A percentile compares a stretch with the other conserved stretches of the same genome.
phyloP scores from a whole-genome alignment of 1,140 invertebrate genomes.

The Tetramorium alpestre region DNA sequence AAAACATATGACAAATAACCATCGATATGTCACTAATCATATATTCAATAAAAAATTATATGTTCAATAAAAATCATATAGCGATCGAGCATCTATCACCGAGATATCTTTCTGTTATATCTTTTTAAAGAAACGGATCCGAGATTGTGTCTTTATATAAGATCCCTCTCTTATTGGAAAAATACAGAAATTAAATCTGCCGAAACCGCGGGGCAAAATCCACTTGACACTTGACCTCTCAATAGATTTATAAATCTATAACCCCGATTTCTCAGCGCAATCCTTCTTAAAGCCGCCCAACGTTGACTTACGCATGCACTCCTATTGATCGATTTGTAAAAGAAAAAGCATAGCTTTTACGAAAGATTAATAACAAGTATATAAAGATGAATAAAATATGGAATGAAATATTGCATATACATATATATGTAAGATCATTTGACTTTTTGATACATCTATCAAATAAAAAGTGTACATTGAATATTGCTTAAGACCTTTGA shows the following conservation, averaged over 20 bases:
- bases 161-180: background rate
- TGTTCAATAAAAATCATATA: background rate
- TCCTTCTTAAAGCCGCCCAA: background rate
- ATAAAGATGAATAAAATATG: background rate
- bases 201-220: background rate
- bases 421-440: background rate
- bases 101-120: background rate
- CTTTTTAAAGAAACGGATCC: background rate
- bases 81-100: background rate
- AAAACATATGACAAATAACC: background rate
- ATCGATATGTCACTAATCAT: background rate
- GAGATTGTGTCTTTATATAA: background rate
- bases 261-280: background rate
- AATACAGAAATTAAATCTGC: background rate
- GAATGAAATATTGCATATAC: background rate
- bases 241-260: slow-evolving; percentile 22
- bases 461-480: background rate
- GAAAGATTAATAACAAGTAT: slow-evolving; percentile 6
- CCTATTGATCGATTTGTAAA: background rate
- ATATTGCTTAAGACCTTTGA: background rate
- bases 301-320: slow-evolving; percentile 8
- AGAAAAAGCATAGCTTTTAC: background rate
- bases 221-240: background rate
- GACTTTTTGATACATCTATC: background rate
- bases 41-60: background rate